Percentiles rank a stretch among this genome's conserved stretches.
Conservation (phyloP, 2,113 vertebrate species). For the Hemichromis elongatus region DNA sequence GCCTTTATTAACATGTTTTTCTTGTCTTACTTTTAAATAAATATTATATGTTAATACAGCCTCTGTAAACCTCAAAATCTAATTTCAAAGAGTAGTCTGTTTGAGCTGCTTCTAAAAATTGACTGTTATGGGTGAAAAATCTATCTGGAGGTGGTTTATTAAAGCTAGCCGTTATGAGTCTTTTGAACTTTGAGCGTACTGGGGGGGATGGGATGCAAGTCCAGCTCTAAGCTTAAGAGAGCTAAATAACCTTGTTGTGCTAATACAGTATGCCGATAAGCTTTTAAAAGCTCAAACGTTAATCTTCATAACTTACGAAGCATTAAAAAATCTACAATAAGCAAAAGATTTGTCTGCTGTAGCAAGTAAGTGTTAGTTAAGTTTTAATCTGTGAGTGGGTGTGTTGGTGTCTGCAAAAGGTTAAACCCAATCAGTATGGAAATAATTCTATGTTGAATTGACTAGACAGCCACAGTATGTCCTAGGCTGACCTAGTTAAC, state of each 20-base stretch:
- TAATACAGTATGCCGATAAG: constrained; percentile 37
- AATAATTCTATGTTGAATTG: constrained; percentile 28
- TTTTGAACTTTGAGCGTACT: constrained; percentile 21
- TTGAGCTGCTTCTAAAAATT: neutral
- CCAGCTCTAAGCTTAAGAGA: neutral
- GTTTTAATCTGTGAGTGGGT: constrained; percentile 19
- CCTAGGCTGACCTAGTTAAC: constrained; percentile 50
- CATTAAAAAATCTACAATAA: constrained; percentile 25
- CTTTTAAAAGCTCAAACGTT: constrained; percentile 38
- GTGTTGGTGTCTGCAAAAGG: constrained; percentile 10
- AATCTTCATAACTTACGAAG: constrained; percentile 22
- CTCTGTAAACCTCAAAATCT: neutral
- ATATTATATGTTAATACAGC: neutral
- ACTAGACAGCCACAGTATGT: constrained; percentile 38
- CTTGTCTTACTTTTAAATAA: neutral
- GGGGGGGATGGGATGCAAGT: neutral
- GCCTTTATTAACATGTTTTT: neutral
- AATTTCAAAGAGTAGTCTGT: neutral
- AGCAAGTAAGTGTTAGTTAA: constrained; percentile 1
- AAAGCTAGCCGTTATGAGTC: neutral
- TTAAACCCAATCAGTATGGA: constrained; percentile 37
- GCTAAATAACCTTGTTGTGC: constrained; percentile 53
- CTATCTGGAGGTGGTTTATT: constrained; percentile 11
- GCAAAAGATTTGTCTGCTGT: constrained; percentile 6
- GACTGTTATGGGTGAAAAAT: neutral